These are phyloP conservation scores for Salticus scenicus DNA, from an alignment of 2,888 invertebrate genomes.

Conservation along the genomic window DNA sequence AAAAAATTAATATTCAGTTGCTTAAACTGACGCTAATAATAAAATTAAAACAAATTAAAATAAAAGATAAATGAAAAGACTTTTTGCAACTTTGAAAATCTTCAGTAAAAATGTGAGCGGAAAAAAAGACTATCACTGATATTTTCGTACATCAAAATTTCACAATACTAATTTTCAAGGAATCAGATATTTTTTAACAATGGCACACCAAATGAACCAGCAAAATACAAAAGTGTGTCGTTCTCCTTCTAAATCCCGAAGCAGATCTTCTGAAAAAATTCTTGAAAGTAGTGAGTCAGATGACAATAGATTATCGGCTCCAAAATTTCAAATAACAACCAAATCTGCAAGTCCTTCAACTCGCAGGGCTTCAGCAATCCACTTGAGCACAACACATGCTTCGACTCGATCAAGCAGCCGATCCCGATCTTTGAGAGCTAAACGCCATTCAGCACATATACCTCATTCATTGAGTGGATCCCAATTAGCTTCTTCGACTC, in stretches of 20 bases:
- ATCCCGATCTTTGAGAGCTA: conserved; percentile 45
- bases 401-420: background rate
- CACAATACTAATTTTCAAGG: too few relatives aligned
- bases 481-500: conserved; percentile 16
- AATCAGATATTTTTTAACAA: too few relatives aligned
- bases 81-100: too few relatives aligned
- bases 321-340: conserved; percentile 36
- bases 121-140: too few relatives aligned
- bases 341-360: conserved; percentile 45
- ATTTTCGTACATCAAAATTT: too few relatives aligned
- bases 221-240: conserved; percentile 16
- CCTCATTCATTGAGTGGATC: conserved; percentile 45
- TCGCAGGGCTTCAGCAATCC: conserved; percentile 41
- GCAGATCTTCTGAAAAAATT: conserved; percentile 52
- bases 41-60: too few relatives aligned
- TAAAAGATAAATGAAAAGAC: too few relatives aligned
- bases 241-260: conserved; percentile 61
- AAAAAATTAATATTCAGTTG: too few relatives aligned
- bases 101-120: too few relatives aligned
- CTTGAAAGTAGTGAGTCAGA: conserved; percentile 16
- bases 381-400: background rate
- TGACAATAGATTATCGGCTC: conserved; percentile 12
- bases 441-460: conserved; percentile 34
- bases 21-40: too few relatives aligned
- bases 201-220: background rate